phyloP scores from a whole-genome alignment of 2,888 invertebrate species.

The Standfussiana lucernea region DNA sequence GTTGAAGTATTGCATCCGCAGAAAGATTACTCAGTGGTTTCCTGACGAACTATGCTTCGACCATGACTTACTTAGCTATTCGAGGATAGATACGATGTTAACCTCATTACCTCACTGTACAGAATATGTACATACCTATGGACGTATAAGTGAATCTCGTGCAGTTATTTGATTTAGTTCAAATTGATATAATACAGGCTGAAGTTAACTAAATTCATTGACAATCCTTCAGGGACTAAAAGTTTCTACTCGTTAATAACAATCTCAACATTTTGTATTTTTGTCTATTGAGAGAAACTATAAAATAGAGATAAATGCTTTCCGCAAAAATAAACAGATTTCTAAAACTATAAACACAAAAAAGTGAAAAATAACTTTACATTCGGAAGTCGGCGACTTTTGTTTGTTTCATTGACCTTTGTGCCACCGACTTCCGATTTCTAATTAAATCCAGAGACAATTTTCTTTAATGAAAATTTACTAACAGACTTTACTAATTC shows the following conservation, averaged over 20 bases:
- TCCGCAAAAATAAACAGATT: no score
- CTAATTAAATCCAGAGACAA: background rate
- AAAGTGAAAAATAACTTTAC: no score
- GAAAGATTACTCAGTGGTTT: slow-evolving; percentile 59
- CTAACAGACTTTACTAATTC: slow-evolving; percentile 19
- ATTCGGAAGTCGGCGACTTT: no score
- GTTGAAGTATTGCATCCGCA: slow-evolving; percentile 51
- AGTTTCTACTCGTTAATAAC: background rate
- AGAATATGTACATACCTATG: background rate
- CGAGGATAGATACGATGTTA: slow-evolving; percentile 54
- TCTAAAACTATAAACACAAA: no score
- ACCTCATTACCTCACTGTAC: background rate
- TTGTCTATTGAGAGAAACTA: background rate
- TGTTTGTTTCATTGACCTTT: no score
- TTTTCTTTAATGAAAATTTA: no score
- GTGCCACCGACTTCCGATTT: no score
- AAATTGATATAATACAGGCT: background rate
- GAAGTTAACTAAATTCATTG: background rate
- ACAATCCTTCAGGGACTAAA: background rate
- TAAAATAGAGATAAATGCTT: no score
- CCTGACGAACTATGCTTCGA: slow-evolving; percentile 54
- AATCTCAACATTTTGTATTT: background rate
- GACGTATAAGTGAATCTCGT: background rate
- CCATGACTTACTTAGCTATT: slow-evolving; percentile 60
- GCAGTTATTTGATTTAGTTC: slow-evolving; percentile 14